These are phyloP conservation scores for Phoebastria nigripes DNA, from an alignment of 2,797 vertebrate species.

Conservation along the genomic window DNA sequence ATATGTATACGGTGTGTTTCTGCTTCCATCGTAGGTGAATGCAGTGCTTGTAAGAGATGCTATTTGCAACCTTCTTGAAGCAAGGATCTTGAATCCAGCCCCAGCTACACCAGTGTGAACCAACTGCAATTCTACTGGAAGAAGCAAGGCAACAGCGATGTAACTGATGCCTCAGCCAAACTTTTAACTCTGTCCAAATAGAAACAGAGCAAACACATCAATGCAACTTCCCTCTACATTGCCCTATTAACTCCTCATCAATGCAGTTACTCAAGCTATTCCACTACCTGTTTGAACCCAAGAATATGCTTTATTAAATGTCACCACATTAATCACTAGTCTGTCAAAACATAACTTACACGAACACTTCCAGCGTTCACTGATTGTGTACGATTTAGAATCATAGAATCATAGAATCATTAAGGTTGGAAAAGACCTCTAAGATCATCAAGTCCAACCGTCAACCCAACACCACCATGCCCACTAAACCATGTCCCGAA, in stretches of 20 bases:
- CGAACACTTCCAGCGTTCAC: not conserved
- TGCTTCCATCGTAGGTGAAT: conserved; percentile 5
- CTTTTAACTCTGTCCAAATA: not conserved
- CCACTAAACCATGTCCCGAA: too few species aligned
- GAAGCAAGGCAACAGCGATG: not conserved
- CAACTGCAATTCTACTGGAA: not conserved
- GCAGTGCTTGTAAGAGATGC: not conserved
- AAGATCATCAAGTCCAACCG: too few species aligned
- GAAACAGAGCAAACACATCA: not conserved
- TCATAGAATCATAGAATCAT: too few species aligned
- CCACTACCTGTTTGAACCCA: not conserved
- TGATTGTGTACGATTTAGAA: not conserved
- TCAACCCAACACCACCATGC: too few species aligned
- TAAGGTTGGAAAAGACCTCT: too few species aligned
- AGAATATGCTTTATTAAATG: not conserved
- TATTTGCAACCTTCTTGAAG: not conserved
- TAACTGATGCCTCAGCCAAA: not conserved
- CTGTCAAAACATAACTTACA: not conserved
- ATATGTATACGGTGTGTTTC: not conserved
- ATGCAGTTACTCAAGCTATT: not conserved
- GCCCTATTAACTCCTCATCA: not conserved
- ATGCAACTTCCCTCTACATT: not conserved
- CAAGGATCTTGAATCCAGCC: not conserved
- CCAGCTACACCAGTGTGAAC: not conserved
- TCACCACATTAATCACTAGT: not conserved